Evolutionary conservation across 2,113 vertebrate genomes (phyloP).

Genomic region (Steatornis caripensis): DNA sequence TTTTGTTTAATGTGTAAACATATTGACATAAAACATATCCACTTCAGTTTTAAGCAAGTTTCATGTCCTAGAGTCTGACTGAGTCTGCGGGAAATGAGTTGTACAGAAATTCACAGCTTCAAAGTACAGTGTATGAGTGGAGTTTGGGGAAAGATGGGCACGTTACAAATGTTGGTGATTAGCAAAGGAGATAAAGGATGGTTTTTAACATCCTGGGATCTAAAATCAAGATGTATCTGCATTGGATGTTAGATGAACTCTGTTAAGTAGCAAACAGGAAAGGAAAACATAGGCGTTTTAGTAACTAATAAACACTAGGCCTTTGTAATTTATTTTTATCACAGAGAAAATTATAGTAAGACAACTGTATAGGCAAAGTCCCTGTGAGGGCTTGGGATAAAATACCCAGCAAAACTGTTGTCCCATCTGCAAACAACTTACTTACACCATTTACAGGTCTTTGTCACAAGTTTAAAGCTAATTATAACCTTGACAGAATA

Average conservation of each 20-base stretch:
- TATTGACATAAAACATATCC: background rate
- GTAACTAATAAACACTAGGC: background rate
- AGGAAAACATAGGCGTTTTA: background rate
- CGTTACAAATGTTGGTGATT: background rate
- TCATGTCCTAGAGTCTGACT: background rate
- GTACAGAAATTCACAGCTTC: background rate
- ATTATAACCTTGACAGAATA: slow-evolving; percentile 15
- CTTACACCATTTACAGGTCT: background rate
- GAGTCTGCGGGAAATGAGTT: background rate
- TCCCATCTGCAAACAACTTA: background rate
- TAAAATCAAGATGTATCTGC: background rate
- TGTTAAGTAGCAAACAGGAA: background rate
- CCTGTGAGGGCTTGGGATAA: background rate
- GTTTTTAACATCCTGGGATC: background rate
- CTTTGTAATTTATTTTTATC: background rate
- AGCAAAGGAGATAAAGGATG: background rate
- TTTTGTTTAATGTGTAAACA: slow-evolving; percentile 19
- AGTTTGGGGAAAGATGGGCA: background rate
- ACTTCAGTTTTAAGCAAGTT: background rate
- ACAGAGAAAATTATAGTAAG: background rate
- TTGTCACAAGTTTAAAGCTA: background rate
- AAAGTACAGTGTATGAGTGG: background rate
- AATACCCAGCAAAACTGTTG: background rate
- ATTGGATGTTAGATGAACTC: background rate
- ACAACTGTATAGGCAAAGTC: background rate